Conservation (phyloP, 1,140 invertebrate species). For the Drosophila fuyamai region DNA sequence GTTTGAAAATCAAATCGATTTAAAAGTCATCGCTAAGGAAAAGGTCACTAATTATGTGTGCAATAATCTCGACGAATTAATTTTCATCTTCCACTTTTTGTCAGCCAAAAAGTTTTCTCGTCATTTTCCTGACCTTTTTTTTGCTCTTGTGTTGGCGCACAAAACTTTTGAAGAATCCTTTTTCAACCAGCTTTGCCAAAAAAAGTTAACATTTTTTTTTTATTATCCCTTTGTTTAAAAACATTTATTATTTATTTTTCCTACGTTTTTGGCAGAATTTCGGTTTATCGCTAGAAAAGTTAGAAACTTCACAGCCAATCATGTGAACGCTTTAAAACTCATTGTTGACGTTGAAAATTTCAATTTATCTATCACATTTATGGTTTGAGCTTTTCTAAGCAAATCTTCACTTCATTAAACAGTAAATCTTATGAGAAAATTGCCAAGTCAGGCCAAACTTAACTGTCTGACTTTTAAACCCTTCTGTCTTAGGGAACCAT, state of each 20-base stretch:
- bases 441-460: constrained; percentile 25
- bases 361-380: not conserved
- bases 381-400: not conserved
- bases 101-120: constrained; percentile 9
- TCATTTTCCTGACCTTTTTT: constrained; percentile 26
- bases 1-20: constrained; percentile 61
- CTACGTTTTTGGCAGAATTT: not conserved
- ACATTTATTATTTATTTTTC: constrained; percentile 1
- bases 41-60: constrained; percentile 38
- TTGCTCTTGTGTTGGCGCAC: not conserved
- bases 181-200: not conserved
- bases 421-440: constrained; percentile 20
- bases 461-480: constrained; percentile 11
- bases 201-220: not conserved
- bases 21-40: constrained; percentile 17
- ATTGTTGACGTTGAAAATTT: not conserved
- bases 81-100: constrained; percentile 29
- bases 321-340: constrained; percentile 8
- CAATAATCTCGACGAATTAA: constrained; percentile 30
- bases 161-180: constrained; percentile 40
- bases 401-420: constrained; percentile 36
- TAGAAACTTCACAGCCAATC: not conserved
- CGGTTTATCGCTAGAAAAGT: constrained; percentile 1
- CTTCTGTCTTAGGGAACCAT: constrained; percentile 21
- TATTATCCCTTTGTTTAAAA: not conserved